Evolutionary conservation across 1,140 invertebrate genomes (phyloP).

Genomic region (Coboldia fuscipes): DNA sequence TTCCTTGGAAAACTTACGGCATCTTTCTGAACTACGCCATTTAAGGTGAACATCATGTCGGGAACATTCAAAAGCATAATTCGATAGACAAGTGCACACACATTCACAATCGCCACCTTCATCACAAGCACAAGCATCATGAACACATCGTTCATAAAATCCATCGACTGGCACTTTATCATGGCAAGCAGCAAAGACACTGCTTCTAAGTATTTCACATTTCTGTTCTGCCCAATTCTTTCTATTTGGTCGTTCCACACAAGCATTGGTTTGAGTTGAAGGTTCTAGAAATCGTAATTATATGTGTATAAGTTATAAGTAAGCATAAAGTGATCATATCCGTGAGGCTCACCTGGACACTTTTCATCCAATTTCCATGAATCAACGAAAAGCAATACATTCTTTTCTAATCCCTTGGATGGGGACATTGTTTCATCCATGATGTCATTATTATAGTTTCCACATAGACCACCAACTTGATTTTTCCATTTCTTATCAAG

Average conservation of each 20-base stretch:
- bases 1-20: constrained; percentile 38
- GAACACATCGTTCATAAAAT: constrained; percentile 47
- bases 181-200: constrained; percentile 55
- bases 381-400: constrained; percentile 56
- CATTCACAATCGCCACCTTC: constrained; percentile 76
- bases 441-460: constrained; percentile 70
- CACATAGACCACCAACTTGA: constrained; percentile 67
- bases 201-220: constrained; percentile 51
- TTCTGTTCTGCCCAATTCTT: constrained; percentile 53
- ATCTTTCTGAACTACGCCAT: constrained; percentile 61
- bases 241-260: constrained; percentile 45
- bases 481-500: constrained; percentile 50
- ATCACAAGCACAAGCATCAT: constrained; percentile 73
- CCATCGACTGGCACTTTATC: constrained; percentile 47
- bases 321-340: too few species aligned
- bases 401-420: constrained; percentile 49
- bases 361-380: constrained; percentile 66
- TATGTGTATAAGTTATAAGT: too few species aligned
- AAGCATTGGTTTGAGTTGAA: constrained; percentile 34
- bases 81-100: constrained; percentile 65
- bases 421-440: constrained; percentile 69
- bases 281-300: too few species aligned
- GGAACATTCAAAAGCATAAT: constrained; percentile 66
- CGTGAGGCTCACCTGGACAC: constrained; percentile 27
- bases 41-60: constrained; percentile 42